Percentiles rank a stretch among this genome's conserved stretches.
These are phyloP conservation scores for Dynastes maya DNA, from an alignment of 2,888 invertebrate species.

Conservation along the genomic window DNA sequence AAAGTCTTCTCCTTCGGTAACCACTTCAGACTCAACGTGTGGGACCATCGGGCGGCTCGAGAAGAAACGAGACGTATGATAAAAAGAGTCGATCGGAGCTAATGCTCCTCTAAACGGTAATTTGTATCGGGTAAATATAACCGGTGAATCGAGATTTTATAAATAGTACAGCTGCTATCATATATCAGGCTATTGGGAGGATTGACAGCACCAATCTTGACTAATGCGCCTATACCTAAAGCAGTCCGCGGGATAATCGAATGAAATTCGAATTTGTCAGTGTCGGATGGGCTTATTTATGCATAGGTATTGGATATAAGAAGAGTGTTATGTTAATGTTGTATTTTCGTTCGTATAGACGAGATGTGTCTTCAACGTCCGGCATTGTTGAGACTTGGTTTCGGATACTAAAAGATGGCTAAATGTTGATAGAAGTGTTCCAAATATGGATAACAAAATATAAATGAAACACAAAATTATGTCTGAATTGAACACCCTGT, in stretches of 20 bases:
- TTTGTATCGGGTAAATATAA: conserved; percentile 37
- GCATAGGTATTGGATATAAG: too few species aligned
- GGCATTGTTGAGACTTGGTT: too few species aligned
- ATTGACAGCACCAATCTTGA: conserved; percentile 21
- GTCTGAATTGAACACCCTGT: too few species aligned
- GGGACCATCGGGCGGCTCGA: not conserved
- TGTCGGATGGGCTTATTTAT: conserved; percentile 18
- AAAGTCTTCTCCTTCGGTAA: too few species aligned
- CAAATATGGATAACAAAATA: too few species aligned
- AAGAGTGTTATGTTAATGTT: not conserved
- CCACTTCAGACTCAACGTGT: not conserved
- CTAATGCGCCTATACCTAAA: conserved; percentile 1
- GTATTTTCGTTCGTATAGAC: conserved; percentile 6
- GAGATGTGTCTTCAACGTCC: not conserved
- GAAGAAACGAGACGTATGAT: conserved; percentile 15
- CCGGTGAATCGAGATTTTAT: conserved; percentile 29
- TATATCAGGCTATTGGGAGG: conserved; percentile 30
- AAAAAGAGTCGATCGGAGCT: conserved; percentile 24
- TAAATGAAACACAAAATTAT: too few species aligned
- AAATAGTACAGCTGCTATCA: conserved; percentile 36
- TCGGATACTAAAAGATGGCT: too few species aligned
- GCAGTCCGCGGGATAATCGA: conserved; percentile 20
- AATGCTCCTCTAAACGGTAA: conserved; percentile 40
- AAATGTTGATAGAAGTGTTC: too few species aligned
- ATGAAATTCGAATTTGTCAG: conserved; percentile 25